Evolutionary conservation across 2,797 vertebrate genomes (phyloP).

Genomic region (Hipposideros larvatus): DNA sequence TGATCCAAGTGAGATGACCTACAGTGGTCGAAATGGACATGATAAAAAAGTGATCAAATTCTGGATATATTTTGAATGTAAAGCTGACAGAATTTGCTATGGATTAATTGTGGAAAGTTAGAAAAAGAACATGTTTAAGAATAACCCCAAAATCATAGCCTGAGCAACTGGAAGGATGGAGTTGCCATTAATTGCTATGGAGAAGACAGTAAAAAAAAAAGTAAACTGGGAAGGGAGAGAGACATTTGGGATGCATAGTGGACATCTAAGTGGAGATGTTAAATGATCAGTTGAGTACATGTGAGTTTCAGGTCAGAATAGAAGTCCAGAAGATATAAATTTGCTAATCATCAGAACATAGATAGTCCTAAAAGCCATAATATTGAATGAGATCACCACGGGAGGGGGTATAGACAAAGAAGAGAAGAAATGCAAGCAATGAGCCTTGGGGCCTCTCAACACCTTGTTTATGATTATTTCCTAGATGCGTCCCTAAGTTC

Average conservation of each 20-base stretch:
- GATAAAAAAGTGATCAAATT: background rate
- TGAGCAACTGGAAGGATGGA: background rate
- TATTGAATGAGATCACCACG: background rate
- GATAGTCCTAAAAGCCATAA: background rate
- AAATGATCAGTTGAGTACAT: background rate
- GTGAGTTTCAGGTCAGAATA: background rate
- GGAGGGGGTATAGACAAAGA: background rate
- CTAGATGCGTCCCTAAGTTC: background rate
- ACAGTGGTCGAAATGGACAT: background rate
- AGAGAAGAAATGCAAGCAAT: background rate
- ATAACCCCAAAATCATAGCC: background rate
- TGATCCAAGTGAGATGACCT: background rate
- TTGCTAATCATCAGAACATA: background rate
- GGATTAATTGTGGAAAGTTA: background rate
- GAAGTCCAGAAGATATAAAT: background rate
- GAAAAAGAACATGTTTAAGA: background rate
- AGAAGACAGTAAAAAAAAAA: background rate
- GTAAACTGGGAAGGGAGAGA: background rate
- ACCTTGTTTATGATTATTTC: background rate
- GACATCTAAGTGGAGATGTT: background rate
- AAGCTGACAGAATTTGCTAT: background rate
- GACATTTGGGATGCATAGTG: accelerated
- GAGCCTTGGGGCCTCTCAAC: background rate
- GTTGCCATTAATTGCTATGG: background rate
- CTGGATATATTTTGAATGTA: background rate